Evolutionary conservation across 2,888 invertebrate genomes (phyloP).

Genomic region (Meteorus cinctellus): DNA sequence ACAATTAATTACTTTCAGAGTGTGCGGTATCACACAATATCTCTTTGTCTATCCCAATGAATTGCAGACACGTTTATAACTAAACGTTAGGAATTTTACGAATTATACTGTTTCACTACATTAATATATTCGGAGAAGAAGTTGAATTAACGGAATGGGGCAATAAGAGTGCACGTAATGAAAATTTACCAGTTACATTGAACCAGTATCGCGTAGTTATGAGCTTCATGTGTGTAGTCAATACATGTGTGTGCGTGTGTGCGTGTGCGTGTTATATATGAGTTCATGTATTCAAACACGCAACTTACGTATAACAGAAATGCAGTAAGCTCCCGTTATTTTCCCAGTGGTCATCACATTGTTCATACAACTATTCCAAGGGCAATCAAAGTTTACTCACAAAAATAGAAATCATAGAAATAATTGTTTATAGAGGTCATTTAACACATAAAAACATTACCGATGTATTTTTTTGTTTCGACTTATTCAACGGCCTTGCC

Average conservation of each 20-base stretch:
- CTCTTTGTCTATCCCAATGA: constrained; percentile 1
- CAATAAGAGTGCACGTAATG: too few relatives aligned
- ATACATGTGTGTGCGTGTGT: neutral
- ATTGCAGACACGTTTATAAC: too few relatives aligned
- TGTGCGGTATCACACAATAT: neutral
- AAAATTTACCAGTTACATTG: too few relatives aligned
- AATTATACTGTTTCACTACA: too few relatives aligned
- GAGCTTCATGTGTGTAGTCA: too few relatives aligned
- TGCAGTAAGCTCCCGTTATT: neutral
- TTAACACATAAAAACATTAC: constrained; percentile 42
- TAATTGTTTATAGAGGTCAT: constrained; percentile 22
- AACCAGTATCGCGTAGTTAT: too few relatives aligned
- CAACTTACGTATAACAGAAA: too few relatives aligned
- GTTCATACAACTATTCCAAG: constrained; percentile 21
- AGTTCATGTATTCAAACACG: neutral
- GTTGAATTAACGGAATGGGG: too few relatives aligned
- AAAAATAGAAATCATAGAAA: neutral
- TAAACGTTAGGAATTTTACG: too few relatives aligned
- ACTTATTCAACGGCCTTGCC: constrained; percentile 45
- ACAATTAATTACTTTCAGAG: neutral
- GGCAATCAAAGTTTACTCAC: constrained; percentile 37
- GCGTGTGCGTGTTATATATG: neutral
- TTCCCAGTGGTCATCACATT: neutral
- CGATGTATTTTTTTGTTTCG: constrained; percentile 57
- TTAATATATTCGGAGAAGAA: too few relatives aligned